phyloP scores from a whole-genome alignment of 2,888 invertebrate species.

The Chymomyza fuscimana region DNA sequence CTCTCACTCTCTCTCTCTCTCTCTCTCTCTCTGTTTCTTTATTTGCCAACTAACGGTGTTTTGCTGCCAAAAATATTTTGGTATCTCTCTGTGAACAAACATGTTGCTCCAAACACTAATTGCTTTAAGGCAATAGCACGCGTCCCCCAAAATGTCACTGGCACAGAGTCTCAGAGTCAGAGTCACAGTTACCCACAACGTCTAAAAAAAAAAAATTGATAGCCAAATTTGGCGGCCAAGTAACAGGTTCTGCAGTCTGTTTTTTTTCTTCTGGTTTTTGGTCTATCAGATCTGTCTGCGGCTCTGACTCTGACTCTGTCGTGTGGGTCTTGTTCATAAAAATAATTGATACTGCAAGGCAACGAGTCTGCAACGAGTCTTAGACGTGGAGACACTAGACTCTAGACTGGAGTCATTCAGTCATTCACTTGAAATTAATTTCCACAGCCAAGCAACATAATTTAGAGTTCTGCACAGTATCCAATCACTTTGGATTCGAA shows the following conservation, averaged over 20 bases:
- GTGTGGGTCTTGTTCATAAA: slow-evolving; percentile 53
- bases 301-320: slow-evolving; percentile 16
- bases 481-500: slow-evolving; percentile 28
- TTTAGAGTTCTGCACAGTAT: slow-evolving; percentile 49
- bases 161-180: slow-evolving; percentile 15
- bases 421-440: slow-evolving; percentile 66
- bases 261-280: background rate
- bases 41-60: background rate
- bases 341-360: slow-evolving; percentile 54
- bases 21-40: background rate
- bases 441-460: slow-evolving; percentile 66
- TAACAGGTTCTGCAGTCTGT: slow-evolving; percentile 46
- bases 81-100: too few species aligned
- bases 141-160: slow-evolving; percentile 57
- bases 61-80: background rate
- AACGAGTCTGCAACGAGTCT: background rate
- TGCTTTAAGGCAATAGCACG: slow-evolving; percentile 38
- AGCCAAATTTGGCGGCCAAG: slow-evolving; percentile 58
- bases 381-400: background rate
- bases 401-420: slow-evolving; percentile 21
- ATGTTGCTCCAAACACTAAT: slow-evolving; percentile 49
- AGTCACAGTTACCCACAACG: background rate
- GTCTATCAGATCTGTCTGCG: slow-evolving; percentile 7
- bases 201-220: slow-evolving; percentile 48
- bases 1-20: background rate